These are phyloP conservation scores for Rhinogobio ventralis DNA, from an alignment of 2,797 vertebrate genomes.

Conservation along the genomic window DNA sequence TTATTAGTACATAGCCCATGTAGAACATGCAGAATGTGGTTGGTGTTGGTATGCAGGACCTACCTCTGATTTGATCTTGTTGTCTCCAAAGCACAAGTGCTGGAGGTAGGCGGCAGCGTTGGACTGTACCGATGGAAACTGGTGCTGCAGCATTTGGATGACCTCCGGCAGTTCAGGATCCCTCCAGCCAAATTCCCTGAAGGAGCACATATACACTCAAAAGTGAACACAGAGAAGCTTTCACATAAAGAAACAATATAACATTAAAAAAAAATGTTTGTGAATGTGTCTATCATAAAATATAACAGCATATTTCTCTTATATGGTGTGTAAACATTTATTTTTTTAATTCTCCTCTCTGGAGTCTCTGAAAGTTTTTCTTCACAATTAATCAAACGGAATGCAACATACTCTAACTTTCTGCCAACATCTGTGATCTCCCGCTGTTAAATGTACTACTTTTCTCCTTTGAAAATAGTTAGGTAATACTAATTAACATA, in stretches of 20 bases:
- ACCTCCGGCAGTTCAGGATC: constrained; percentile 99
- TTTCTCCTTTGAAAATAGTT: constrained; percentile 17
- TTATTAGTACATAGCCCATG: neutral
- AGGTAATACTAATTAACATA: constrained; percentile 33
- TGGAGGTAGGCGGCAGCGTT: constrained; percentile 98
- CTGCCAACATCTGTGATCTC: constrained; percentile 10
- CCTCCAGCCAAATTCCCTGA: constrained; percentile 98
- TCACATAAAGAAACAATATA: constrained; percentile 28
- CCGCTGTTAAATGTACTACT: neutral
- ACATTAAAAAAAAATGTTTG: neutral
- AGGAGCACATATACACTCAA: constrained; percentile 54
- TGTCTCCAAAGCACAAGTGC: constrained; percentile 99
- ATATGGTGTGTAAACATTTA: neutral
- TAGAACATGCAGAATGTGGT: neutral
- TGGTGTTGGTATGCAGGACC: constrained; percentile 21
- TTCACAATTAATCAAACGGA: constrained; percentile 17
- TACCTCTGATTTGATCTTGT: constrained; percentile 99
- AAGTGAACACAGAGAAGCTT: constrained; percentile 37
- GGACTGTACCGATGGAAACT: constrained; percentile 98
- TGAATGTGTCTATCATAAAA: neutral
- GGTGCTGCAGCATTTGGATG: constrained; percentile 99
- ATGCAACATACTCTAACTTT: constrained; percentile 3
- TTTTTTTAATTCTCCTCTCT: constrained; percentile 35
- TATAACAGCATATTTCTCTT: constrained; percentile 21
- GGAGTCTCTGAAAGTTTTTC: constrained; percentile 19